These are phyloP conservation scores for Episyrphus balteatus DNA, from an alignment of 1,140 invertebrate genomes.

Conservation along the genomic window DNA sequence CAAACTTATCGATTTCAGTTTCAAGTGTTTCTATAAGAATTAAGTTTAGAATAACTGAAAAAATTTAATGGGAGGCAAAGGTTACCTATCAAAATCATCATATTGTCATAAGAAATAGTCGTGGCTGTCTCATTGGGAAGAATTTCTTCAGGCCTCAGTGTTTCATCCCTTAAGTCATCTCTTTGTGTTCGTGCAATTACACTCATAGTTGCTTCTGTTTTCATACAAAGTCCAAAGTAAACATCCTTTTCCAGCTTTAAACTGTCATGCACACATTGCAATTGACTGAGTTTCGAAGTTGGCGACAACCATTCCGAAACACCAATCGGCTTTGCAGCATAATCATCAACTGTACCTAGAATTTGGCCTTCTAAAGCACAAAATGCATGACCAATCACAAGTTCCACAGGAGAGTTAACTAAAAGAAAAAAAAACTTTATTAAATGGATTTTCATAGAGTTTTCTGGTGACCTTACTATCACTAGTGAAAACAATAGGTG, in stretches of 20 bases:
- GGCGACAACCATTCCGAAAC: slow-evolving; percentile 35
- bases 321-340: slow-evolving; percentile 43
- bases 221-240: slow-evolving; percentile 59
- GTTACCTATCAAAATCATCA: slow-evolving; percentile 66
- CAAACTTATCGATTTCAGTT: slow-evolving; percentile 65
- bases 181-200: slow-evolving; percentile 42
- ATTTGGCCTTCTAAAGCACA: slow-evolving; percentile 65
- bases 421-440: slow-evolving; percentile 27
- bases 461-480: too few species aligned
- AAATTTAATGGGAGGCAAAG: slow-evolving; percentile 4
- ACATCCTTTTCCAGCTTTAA: slow-evolving; percentile 89
- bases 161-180: slow-evolving; percentile 63
- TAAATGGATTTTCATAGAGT: background rate
- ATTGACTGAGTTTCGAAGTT: slow-evolving; percentile 63
- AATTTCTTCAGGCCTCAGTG: slow-evolving; percentile 60
- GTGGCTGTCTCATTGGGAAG: slow-evolving; percentile 59
- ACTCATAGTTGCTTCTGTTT: slow-evolving; percentile 44
- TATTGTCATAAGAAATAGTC: slow-evolving; percentile 62
- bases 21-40: slow-evolving; percentile 58
- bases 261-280: slow-evolving; percentile 89
- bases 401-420: slow-evolving; percentile 77
- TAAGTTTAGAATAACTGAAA: slow-evolving; percentile 5
- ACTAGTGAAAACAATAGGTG: slow-evolving; percentile 74
- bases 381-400: slow-evolving; percentile 77
- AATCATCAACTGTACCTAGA: slow-evolving; percentile 53